Conservation (phyloP, 2,113 vertebrate genomes). For the Aplodontia rufa region DNA sequence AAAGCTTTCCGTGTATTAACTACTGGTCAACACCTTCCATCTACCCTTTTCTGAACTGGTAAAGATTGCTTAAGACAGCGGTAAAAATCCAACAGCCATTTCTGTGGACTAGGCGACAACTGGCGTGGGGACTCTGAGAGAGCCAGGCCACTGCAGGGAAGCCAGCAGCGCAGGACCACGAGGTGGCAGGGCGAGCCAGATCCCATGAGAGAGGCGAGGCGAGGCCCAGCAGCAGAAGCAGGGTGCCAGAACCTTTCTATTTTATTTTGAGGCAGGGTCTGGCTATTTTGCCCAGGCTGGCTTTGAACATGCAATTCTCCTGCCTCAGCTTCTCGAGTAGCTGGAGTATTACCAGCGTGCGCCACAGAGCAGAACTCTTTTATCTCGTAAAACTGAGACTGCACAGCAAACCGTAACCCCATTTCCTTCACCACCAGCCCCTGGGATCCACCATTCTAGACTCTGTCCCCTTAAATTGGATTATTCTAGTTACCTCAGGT, state of each 20-base stretch:
- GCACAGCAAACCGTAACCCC: too few species aligned
- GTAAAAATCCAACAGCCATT: not conserved
- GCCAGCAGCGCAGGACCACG: too few species aligned
- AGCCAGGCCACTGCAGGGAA: fast-evolving
- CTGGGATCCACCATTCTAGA: not conserved
- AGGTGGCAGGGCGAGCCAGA: too few species aligned
- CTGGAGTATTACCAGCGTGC: not conserved
- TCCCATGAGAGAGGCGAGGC: too few species aligned
- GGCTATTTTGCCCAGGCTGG: not conserved
- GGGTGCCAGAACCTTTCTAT: not conserved
- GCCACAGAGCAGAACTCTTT: too few species aligned
- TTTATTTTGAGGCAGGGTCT: not conserved
- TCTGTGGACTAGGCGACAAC: not conserved
- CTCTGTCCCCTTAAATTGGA: not conserved
- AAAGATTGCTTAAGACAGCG: not conserved
- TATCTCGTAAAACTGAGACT: not conserved
- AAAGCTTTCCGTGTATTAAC: not conserved
- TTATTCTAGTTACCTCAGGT: not conserved
- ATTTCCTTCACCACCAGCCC: not conserved
- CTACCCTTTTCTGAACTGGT: constrained; percentile 17
- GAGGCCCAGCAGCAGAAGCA: too few species aligned
- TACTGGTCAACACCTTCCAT: not conserved
- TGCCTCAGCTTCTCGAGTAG: not conserved
- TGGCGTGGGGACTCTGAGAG: too few species aligned
- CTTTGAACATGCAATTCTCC: not conserved